Evolutionary conservation across 2,797 vertebrate genomes (phyloP).

Genomic region (Sebastes paucispinis): DNA sequence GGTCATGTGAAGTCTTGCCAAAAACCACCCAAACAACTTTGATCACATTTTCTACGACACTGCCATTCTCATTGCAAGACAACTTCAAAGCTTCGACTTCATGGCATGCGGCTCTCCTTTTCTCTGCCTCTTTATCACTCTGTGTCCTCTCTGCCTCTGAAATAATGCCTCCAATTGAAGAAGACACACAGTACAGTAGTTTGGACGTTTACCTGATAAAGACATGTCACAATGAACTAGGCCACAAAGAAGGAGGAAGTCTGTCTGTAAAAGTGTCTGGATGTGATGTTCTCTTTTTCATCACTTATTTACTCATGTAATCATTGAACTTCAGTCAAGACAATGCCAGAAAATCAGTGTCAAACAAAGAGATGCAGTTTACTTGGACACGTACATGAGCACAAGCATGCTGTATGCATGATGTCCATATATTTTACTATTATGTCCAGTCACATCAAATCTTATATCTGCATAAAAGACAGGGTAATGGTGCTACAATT

Average conservation of each 20-base stretch:
- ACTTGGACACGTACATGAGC: not conserved
- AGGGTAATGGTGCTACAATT: not conserved
- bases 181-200: not conserved
- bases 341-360: not conserved
- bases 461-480: not conserved
- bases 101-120: not conserved
- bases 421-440: not conserved
- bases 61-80: not conserved
- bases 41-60: constrained; percentile 12
- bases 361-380: not conserved
- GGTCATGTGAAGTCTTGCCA: not conserved
- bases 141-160: not conserved
- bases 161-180: not conserved
- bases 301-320: not conserved
- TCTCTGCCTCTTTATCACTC: not conserved
- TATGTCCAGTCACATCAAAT: not conserved
- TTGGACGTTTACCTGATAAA: not conserved
- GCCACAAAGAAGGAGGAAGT: not conserved
- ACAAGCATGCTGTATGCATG: not conserved
- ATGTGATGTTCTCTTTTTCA: not conserved
- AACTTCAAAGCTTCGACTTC: constrained; percentile 32
- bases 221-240: not conserved
- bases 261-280: not conserved
- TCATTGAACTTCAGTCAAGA: not conserved
- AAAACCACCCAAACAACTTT: not conserved